phyloP scores from a whole-genome alignment of 2,888 invertebrate species.

The Tetragonisca angustula region DNA sequence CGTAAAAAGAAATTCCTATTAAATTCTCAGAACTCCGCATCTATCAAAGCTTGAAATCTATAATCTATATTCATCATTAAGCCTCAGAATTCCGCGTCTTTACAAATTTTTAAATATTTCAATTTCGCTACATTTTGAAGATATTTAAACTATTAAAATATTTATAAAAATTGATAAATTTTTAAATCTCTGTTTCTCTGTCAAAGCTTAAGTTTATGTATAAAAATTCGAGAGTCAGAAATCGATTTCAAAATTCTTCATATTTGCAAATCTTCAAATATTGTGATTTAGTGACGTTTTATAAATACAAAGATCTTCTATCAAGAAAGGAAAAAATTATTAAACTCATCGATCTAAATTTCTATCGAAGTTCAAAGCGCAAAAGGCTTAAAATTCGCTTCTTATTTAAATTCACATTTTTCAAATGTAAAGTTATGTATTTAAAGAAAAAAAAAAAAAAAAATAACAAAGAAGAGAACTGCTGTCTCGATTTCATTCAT shows the following conservation, averaged over 20 bases:
- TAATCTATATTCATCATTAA: not conserved
- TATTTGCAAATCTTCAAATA: not conserved
- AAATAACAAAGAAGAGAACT: not conserved
- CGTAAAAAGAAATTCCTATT: not conserved
- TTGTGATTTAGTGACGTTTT: too few relatives aligned
- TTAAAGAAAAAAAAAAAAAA: not conserved
- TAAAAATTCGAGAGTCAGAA: not conserved
- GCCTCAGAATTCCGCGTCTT: not conserved
- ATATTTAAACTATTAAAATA: not conserved
- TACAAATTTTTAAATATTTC: not conserved
- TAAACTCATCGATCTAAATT: too few relatives aligned
- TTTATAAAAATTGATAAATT: not conserved
- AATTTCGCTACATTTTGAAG: fast-evolving
- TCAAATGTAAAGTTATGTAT: not conserved
- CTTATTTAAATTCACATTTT: not conserved
- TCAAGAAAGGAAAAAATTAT: too few relatives aligned
- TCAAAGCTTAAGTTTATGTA: not conserved
- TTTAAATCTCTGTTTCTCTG: not conserved
- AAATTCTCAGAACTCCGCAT: not conserved
- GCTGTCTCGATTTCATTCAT: not conserved
- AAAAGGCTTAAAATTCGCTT: too few relatives aligned
- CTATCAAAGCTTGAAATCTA: not conserved
- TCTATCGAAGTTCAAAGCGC: too few relatives aligned
- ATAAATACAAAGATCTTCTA: too few relatives aligned
- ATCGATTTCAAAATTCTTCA: not conserved